phyloP scores from a whole-genome alignment of 2,113 vertebrate genomes.

The Balaeniceps rex region DNA sequence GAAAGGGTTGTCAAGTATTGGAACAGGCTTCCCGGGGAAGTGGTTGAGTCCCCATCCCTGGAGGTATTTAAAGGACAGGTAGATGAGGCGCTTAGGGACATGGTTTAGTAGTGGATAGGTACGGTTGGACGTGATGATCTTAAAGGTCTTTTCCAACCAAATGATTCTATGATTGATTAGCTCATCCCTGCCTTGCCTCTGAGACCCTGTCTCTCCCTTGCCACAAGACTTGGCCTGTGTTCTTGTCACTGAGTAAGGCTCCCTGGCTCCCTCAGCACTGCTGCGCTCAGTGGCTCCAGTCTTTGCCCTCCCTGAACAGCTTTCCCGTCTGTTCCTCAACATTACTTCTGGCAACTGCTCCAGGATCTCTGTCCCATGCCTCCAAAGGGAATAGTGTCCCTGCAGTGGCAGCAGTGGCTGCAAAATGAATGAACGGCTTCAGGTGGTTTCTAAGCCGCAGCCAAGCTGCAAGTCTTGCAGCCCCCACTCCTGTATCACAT shows the following conservation, averaged over 20 bases:
- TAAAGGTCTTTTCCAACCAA: too few species aligned
- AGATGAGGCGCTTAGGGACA: too few species aligned
- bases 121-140: too few species aligned
- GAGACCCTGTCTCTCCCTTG: background rate
- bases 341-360: background rate
- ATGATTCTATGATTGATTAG: too few species aligned
- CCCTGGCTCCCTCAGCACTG: background rate
- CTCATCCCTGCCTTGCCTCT: background rate
- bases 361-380: background rate
- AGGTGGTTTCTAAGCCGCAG: background rate
- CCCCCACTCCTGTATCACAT: accelerated
- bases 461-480: background rate
- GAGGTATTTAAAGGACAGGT: too few species aligned
- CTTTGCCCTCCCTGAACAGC: background rate
- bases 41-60: too few species aligned
- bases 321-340: background rate
- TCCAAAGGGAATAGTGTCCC: background rate
- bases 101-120: too few species aligned
- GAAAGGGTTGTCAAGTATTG: too few species aligned
- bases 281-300: background rate
- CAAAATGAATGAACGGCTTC: background rate
- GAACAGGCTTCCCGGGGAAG: too few species aligned
- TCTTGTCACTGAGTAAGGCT: background rate
- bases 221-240: background rate
- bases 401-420: background rate